Evolutionary conservation across 2,113 vertebrate genomes (phyloP), one percentile per base, ranked within the genome.

Genomic region (Pseudorhombus dupliciocellatus): DNA sequence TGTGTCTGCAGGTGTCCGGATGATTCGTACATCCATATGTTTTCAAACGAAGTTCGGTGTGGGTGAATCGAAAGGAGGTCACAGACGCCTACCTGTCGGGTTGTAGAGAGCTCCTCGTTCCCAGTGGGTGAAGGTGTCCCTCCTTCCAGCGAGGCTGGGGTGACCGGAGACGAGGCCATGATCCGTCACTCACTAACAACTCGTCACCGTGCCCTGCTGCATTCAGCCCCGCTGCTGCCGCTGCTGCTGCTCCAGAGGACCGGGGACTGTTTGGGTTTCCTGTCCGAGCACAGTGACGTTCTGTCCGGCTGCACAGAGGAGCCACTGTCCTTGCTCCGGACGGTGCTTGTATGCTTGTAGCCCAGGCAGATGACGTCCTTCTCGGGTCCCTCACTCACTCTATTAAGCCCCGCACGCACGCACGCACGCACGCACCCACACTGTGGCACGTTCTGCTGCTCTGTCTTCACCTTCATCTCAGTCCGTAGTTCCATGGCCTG

Each of bases 121-220:
- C 76, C 85, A 4, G 18, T 67, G 42, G 85, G 88, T 50, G 85
- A 89, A 34, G 88, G 88, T 59, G 88, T 87, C 75, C 62, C 74
- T 79, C 81, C 85, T 66, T 87, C 88, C 0, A 87, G 55, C 44
- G 85, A 87, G 16, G 85, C 83, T 51, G 74, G 71, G 46, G 79
- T 50, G 65, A 83, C 75, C 15, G 88, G 88, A 67, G 88, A 70
- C 42, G 84, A 80, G 77, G 83, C 83, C 85, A 89, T 89, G 71
- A 54, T 25, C 14, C 31, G 40, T 34, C 72, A 15, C 0, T 66
- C 77, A 18, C 31, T 46, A 11, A 37, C 34, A 21, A 58, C 48
- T 21, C 4, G 12, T 20, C 34, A 9, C 78, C 52, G 30, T 4
- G 79, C 70, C 72, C 50, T 58, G 57, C 81, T 48, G 66, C 76